Evolutionary conservation across 92 coral and sea anemone genomes (phyloP).

Genomic region (Metridium senile): DNA sequence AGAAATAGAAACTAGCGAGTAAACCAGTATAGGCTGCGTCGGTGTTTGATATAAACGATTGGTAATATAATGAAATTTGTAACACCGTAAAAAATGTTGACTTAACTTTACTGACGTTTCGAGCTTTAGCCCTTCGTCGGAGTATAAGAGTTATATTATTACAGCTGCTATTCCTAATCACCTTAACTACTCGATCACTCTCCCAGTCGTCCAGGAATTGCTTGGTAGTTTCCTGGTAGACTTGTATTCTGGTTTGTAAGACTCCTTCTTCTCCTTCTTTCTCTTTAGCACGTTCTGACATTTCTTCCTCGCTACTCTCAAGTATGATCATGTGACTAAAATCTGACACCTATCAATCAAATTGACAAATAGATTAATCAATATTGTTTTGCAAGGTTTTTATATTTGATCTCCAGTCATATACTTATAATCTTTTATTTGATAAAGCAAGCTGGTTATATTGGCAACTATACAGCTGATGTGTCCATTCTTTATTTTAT

Average conservation of each 20-base stretch:
- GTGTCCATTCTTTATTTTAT: too few relatives aligned
- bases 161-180: too few relatives aligned
- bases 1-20: too few relatives aligned
- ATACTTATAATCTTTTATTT: too few relatives aligned
- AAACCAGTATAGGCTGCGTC: too few relatives aligned
- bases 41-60: too few relatives aligned
- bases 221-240: conserved; percentile 62
- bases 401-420: neutral
- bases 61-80: too few relatives aligned
- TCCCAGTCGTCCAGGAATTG: conserved; percentile 53
- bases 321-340: conserved; percentile 60
- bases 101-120: too few relatives aligned
- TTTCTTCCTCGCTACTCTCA: conserved; percentile 70
- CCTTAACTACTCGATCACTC: conserved; percentile 61
- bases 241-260: conserved; percentile 66
- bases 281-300: conserved; percentile 56
- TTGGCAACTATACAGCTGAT: too few relatives aligned
- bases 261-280: conserved; percentile 46
- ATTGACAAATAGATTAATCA: neutral
- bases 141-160: neutral
- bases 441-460: too few relatives aligned
- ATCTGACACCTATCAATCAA: conserved; percentile 69
- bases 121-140: neutral
- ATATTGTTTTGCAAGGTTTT: neutral
- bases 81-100: too few relatives aligned